Evolutionary conservation across 1,140 invertebrate species (phyloP).

Genomic region (Adelges cooleyi): DNA sequence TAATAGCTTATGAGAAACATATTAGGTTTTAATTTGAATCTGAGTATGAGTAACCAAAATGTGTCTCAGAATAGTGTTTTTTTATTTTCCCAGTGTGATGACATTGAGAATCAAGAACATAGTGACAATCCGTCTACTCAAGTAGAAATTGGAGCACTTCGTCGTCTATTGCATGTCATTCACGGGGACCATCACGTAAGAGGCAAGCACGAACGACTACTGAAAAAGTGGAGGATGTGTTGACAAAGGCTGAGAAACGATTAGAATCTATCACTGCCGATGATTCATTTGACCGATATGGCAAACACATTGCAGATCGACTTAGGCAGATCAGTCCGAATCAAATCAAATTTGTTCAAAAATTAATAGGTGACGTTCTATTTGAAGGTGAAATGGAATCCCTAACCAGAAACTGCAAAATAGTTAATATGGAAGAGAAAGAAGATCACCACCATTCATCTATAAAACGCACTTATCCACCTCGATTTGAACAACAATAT

Average conservation of each 20-base stretch:
- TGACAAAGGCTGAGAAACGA: conserved; percentile 29
- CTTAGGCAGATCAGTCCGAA: conserved; percentile 30
- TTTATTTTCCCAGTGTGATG: too few species aligned
- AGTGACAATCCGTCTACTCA: conserved; percentile 16
- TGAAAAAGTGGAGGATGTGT: conserved; percentile 17
- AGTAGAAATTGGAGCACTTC: too few species aligned
- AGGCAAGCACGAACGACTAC: conserved; percentile 1
- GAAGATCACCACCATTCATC: too few species aligned
- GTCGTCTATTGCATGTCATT: too few species aligned
- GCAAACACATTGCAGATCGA: conserved; percentile 32
- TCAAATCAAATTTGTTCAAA: conserved; percentile 29
- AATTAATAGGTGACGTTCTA: conserved; percentile 30
- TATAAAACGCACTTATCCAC: too few species aligned
- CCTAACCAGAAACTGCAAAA: conserved; percentile 31
- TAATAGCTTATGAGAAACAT: too few species aligned
- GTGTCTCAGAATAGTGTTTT: too few species aligned
- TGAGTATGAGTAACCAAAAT: too few species aligned
- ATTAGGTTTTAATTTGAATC: too few species aligned
- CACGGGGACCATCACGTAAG: conserved; percentile 18
- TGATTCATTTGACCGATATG: conserved; percentile 31
- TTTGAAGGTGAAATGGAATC: conserved; percentile 25
- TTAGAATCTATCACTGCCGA: conserved; percentile 28
- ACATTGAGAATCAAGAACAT: background rate
- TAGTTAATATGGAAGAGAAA: too few species aligned
- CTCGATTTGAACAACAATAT: too few species aligned